These are phyloP conservation scores for Iselma pallidipennis DNA, from an alignment of 2,888 invertebrate species.

Conservation along the genomic window DNA sequence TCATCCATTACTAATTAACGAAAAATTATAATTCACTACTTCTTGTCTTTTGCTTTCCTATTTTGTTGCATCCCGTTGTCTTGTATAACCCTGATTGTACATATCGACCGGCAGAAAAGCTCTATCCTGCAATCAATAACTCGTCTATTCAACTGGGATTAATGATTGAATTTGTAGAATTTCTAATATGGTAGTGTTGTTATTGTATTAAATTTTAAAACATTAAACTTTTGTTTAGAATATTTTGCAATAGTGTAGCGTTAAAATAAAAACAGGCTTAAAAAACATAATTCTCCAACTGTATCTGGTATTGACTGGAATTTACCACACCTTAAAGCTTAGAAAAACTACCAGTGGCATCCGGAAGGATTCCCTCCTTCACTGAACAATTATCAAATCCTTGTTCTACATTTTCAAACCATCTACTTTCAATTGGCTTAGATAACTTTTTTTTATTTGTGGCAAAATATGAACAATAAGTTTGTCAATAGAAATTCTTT, in stretches of 20 bases:
- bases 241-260: neutral
- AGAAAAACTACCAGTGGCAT: neutral
- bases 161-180: neutral
- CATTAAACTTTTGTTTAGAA: neutral
- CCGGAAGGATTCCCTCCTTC: neutral
- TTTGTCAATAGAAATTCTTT: constrained; percentile 7
- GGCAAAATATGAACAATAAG: too few species aligned
- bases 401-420: constrained; percentile 37
- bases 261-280: neutral
- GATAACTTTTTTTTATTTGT: constrained; percentile 35
- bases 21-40: too few species aligned
- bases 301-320: neutral
- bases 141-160: too few species aligned
- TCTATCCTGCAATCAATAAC: neutral
- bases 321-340: neutral
- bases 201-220: neutral
- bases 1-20: too few species aligned
- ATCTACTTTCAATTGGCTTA: constrained; percentile 42
- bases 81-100: neutral
- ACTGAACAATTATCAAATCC: constrained; percentile 11
- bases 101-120: neutral
- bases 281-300: neutral
- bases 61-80: too few species aligned
- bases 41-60: neutral
- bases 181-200: neutral